phyloP scores from a whole-genome alignment of 2,797 vertebrate species.

The Nannoperca australis region DNA sequence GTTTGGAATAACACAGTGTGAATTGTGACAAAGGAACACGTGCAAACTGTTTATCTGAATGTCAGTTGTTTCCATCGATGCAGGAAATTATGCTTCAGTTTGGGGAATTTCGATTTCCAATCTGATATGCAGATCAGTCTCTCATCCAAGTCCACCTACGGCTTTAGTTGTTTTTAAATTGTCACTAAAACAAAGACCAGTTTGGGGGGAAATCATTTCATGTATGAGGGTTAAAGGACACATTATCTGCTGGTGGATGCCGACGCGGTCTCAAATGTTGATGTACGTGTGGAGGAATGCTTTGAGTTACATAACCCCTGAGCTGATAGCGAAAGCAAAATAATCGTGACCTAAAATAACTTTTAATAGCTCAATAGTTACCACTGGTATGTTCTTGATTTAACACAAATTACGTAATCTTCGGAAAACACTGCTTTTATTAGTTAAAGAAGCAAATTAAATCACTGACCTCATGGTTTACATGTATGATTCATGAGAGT shows the following conservation, averaged over 20 bases:
- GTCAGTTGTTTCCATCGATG: slow-evolving; percentile 48
- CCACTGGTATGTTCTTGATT: slow-evolving; percentile 38
- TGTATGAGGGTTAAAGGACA: slow-evolving; percentile 9
- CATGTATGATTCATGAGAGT: not conserved
- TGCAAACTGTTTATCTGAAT: slow-evolving; percentile 7
- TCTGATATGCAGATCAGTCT: slow-evolving; percentile 22
- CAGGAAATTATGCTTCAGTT: slow-evolving; percentile 46
- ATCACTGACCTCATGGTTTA: not conserved
- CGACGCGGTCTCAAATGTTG: slow-evolving; percentile 20
- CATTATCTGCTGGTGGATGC: slow-evolving; percentile 22
- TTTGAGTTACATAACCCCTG: slow-evolving; percentile 32
- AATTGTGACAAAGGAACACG: slow-evolving; percentile 10
- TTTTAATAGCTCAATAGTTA: slow-evolving; percentile 25
- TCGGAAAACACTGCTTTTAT: slow-evolving; percentile 39
- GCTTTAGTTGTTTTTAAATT: slow-evolving; percentile 8
- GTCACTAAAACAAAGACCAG: not conserved
- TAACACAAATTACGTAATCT: slow-evolving; percentile 26
- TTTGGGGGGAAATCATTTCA: not conserved
- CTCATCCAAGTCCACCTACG: slow-evolving; percentile 21
- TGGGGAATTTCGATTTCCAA: slow-evolving; percentile 21
- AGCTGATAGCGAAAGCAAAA: slow-evolving; percentile 57
- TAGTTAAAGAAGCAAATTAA: slow-evolving; percentile 1
- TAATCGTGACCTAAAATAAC: slow-evolving; percentile 53
- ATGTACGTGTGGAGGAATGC: slow-evolving; percentile 47
- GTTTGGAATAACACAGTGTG: not conserved